Conservation (phyloP, 2,797 vertebrate genomes). For the Acanthiza pusilla region DNA sequence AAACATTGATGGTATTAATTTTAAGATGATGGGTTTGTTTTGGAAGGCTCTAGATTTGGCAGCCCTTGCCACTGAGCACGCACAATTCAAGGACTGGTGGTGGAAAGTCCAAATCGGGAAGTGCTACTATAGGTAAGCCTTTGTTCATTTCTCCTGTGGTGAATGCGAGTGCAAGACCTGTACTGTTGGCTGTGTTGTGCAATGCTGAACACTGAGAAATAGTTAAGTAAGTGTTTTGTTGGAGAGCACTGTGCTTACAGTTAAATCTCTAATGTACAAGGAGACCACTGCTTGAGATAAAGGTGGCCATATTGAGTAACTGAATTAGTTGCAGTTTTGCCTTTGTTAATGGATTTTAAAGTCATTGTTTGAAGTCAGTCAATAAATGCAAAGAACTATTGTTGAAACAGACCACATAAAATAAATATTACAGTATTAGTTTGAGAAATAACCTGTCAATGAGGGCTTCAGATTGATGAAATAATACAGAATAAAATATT, state of each 20-base stretch:
- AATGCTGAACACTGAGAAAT: background rate
- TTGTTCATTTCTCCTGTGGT: background rate
- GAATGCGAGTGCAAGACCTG: background rate
- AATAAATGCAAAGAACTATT: background rate
- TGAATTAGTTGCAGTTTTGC: background rate
- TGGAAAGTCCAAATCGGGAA: constrained; percentile 99
- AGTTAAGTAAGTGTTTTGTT: background rate
- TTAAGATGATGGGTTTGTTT: constrained; percentile 59
- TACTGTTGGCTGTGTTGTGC: background rate
- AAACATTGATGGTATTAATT: background rate
- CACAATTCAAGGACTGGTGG: constrained; percentile 99
- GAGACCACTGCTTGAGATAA: background rate
- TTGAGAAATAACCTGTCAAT: background rate
- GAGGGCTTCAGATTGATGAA: background rate
- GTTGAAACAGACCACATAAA: background rate
- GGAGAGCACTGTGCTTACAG: background rate
- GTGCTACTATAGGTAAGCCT: constrained; percentile 91
- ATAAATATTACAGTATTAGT: background rate
- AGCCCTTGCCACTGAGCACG: constrained; percentile 91
- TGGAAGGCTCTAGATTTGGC: constrained; percentile 93
- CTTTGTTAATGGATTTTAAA: background rate
- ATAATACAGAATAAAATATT: background rate
- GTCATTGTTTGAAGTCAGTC: background rate
- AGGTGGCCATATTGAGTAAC: background rate
- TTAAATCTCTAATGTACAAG: background rate